phyloP scores from a whole-genome alignment of 2,888 invertebrate species.

The Leptopterna dolabrata region DNA sequence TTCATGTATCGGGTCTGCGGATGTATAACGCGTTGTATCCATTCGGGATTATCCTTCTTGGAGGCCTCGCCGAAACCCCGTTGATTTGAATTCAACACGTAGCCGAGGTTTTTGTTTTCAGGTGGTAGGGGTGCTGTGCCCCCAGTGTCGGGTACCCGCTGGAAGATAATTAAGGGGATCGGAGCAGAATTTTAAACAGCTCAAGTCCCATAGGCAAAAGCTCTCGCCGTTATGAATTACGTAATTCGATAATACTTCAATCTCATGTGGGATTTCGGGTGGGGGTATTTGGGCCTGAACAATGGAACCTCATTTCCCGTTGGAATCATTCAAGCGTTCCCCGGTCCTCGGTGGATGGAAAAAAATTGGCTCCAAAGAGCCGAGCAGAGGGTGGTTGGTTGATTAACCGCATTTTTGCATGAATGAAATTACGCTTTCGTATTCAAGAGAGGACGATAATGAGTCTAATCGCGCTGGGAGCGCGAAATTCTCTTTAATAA shows the following conservation, averaged over 20 bases:
- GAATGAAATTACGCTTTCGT: not conserved
- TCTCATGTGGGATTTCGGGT: not conserved
- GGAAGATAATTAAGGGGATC: slow-evolving; percentile 18
- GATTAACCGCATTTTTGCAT: slow-evolving; percentile 7
- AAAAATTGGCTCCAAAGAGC: not conserved
- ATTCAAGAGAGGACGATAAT: slow-evolving; percentile 2
- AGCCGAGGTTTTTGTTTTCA: not conserved
- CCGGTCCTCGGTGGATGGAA: not conserved
- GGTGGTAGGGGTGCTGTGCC: not conserved
- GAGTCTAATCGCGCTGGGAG: not conserved
- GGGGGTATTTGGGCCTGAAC: slow-evolving; percentile 26
- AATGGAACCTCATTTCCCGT: slow-evolving; percentile 26
- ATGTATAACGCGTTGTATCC: not conserved
- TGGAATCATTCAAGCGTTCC: slow-evolving; percentile 4
- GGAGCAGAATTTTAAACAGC: slow-evolving; percentile 17
- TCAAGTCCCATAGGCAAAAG: not conserved
- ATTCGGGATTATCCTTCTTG: slow-evolving; percentile 13
- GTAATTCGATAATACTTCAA: slow-evolving; percentile 46
- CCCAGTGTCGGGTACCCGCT: not conserved
- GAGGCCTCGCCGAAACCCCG: not conserved
- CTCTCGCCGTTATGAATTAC: slow-evolving; percentile 17
- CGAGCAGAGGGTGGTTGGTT: not conserved
- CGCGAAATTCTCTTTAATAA: no score
- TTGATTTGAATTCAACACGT: slow-evolving; percentile 22
- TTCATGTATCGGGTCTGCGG: not conserved